These are phyloP conservation scores for Aplysina aerophoba DNA, from an alignment of 37 sponge, comb jelly and placozoan species.

Conservation along the genomic window DNA sequence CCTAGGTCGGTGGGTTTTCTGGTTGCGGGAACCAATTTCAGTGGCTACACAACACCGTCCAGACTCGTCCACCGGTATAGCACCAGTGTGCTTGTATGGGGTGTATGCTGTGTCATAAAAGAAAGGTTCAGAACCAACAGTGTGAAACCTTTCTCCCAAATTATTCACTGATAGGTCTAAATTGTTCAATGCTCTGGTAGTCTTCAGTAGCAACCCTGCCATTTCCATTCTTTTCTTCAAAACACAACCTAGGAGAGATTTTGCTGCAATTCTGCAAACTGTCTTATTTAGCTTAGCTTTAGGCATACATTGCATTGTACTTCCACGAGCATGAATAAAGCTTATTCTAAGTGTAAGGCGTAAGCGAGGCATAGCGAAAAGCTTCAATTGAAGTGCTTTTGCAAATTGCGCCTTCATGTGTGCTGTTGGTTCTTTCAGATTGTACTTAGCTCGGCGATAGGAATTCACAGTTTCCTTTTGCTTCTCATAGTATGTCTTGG, in stretches of 20 bases:
- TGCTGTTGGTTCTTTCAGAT: no score
- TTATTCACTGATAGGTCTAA: conserved; percentile 1
- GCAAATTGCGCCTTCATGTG: no score
- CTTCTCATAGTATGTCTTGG: no score
- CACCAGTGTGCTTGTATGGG: neutral
- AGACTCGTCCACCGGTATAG: conserved; percentile 8
- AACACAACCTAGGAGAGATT: no score
- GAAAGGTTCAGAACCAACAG: conserved; percentile 22
- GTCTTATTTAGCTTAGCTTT: neutral
- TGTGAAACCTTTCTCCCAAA: conserved; percentile 15
- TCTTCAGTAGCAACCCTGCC: no score
- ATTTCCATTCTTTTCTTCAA: no score
- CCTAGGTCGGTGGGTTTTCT: neutral
- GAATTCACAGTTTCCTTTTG: no score
- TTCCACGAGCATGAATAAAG: neutral
- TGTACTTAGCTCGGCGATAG: no score
- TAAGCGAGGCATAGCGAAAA: neutral
- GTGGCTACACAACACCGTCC: conserved; percentile 10
- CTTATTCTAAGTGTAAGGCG: neutral
- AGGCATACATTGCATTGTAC: neutral
- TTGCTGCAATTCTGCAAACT: no score
- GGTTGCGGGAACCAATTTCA: neutral
- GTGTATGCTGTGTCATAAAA: conserved; percentile 33
- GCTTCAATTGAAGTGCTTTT: no score
- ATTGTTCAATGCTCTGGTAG: neutral